A percentile compares a stretch with the other conserved stretches of the same genome.
Evolutionary conservation across 2,113 vertebrate genomes (phyloP).

Genomic region (Theropithecus gelada): DNA sequence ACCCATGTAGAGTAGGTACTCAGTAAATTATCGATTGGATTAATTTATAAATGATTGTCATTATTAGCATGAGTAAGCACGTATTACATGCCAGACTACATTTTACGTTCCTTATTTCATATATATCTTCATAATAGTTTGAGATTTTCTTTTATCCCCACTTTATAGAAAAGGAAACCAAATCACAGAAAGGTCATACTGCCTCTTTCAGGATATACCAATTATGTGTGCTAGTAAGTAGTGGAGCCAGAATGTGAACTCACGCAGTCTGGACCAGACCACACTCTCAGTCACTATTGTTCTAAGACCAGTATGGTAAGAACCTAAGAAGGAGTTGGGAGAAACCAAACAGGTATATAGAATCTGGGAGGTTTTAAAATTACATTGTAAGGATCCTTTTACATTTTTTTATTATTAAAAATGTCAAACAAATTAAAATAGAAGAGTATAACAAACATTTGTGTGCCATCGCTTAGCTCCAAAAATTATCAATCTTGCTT

Average conservation of each 20-base stretch:
- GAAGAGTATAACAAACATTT: neutral
- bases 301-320: neutral
- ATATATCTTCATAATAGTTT: neutral
- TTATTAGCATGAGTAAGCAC: conserved; percentile 4
- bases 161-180: conserved; percentile 22
- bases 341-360: neutral
- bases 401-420: conserved; percentile 1
- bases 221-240: neutral
- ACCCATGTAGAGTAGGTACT: neutral
- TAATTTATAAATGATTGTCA: conserved; percentile 2
- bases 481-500: neutral
- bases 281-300: neutral
- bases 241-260: neutral
- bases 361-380: neutral
- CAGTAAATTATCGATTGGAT: neutral
- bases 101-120: neutral
- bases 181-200: neutral
- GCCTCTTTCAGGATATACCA: neutral
- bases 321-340: neutral
- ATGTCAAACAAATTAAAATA: neutral
- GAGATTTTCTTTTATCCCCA: neutral
- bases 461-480: neutral
- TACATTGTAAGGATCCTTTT: neutral
- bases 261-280: neutral
- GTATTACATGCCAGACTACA: neutral